These are phyloP conservation scores for Lutra lutra DNA, from an alignment of 2,797 vertebrate species.

Conservation along the genomic window DNA sequence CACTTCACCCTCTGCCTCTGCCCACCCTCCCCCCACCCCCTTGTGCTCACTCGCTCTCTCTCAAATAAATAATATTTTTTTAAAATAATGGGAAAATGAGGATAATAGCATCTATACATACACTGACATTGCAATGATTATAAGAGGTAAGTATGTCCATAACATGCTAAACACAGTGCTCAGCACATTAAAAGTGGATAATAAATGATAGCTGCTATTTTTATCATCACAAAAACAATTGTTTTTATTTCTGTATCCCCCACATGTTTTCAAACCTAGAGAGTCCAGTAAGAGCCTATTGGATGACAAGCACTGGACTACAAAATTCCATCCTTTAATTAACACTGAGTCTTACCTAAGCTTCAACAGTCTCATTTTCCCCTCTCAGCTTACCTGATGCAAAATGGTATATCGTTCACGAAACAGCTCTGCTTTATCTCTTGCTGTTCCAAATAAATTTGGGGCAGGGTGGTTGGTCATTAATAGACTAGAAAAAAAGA, in stretches of 20 bases:
- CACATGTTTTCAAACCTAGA: constrained; percentile 9
- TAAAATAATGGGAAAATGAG: not conserved
- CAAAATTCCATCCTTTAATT: constrained; percentile 25
- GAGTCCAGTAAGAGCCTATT: not conserved
- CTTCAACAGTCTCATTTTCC: not conserved
- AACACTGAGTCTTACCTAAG: not conserved
- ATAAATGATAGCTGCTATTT: not conserved
- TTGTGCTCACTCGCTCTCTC: not conserved
- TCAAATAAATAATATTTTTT: not conserved
- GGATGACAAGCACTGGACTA: not conserved
- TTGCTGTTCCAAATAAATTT: constrained; percentile 92
- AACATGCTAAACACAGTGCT: not conserved
- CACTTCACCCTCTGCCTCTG: not conserved
- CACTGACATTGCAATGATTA: not conserved
- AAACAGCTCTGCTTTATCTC: constrained; percentile 97
- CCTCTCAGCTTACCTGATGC: constrained; percentile 91
- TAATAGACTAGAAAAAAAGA: constrained; percentile 87
- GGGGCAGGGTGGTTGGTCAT: constrained; percentile 92
- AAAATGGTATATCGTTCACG: constrained; percentile 95
- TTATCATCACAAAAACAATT: not conserved
- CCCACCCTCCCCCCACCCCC: not conserved
- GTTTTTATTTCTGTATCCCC: not conserved
- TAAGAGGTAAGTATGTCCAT: not conserved
- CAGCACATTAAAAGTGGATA: not conserved
- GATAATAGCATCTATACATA: not conserved